phyloP scores from a whole-genome alignment of 2,797 vertebrate genomes.

The Peromyscus aztecus region DNA sequence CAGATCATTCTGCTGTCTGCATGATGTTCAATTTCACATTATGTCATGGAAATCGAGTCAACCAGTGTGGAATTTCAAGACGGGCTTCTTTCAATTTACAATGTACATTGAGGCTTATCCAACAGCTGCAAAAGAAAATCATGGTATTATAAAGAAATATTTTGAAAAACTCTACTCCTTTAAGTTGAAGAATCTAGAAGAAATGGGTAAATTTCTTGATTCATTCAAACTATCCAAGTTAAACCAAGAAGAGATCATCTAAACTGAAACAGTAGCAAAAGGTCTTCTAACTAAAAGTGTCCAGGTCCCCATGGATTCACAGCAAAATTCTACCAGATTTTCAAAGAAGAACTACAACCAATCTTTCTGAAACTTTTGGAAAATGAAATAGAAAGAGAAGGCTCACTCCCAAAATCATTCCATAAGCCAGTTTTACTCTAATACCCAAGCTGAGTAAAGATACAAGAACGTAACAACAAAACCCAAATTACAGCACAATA shows the following conservation, averaged over 20 bases:
- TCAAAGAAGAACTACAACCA: background rate
- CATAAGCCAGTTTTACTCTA: background rate
- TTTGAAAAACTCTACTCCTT: background rate
- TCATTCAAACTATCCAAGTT: background rate
- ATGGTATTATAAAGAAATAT: background rate
- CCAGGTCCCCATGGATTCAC: background rate
- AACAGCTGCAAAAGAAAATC: background rate
- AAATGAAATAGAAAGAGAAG: background rate
- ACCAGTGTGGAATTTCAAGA: background rate
- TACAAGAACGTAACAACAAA: background rate
- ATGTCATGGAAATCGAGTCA: background rate
- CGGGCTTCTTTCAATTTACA: background rate
- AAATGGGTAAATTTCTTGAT: background rate
- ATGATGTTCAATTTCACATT: background rate
- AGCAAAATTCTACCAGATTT: background rate
- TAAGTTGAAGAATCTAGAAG: background rate
- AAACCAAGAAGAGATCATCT: background rate
- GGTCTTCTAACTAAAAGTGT: accelerated
- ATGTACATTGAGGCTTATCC: no score
- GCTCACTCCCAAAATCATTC: no score
- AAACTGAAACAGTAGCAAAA: background rate
- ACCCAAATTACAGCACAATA: background rate
- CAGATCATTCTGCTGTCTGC: background rate
- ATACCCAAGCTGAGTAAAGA: background rate
- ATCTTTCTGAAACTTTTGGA: background rate